Percentiles rank a stretch among this genome's conserved stretches.
Evolutionary conservation across 1,140 invertebrate species (phyloP).

Genomic region (Drosophila gunungcola): DNA sequence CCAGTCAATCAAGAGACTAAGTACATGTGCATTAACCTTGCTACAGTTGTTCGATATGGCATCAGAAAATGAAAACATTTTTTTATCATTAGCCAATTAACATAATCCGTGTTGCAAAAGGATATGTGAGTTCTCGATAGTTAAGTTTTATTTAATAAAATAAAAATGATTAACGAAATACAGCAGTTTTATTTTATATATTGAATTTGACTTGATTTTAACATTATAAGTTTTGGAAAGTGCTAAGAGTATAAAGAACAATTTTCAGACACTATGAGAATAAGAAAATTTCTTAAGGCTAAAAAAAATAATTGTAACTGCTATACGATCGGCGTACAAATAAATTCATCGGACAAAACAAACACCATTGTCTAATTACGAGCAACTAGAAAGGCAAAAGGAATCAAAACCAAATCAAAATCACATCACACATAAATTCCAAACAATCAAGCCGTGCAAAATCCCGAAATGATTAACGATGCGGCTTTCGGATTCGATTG

Average conservation of each 20-base stretch:
- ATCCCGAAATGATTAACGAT: slow-evolving; percentile 61
- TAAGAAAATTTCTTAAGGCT: background rate
- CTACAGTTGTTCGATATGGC: background rate
- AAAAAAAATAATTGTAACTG: slow-evolving; percentile 3
- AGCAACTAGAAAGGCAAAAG: slow-evolving; percentile 19
- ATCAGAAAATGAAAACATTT: no score
- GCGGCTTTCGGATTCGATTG: slow-evolving; percentile 45
- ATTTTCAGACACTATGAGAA: background rate
- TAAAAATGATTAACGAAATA: no score
- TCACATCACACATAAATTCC: slow-evolving; percentile 51
- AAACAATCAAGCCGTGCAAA: slow-evolving; percentile 59
- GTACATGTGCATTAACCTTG: slow-evolving; percentile 8
- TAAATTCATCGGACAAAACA: background rate
- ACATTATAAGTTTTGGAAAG: no score
- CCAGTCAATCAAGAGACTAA: slow-evolving; percentile 26
- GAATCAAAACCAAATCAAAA: slow-evolving; percentile 54
- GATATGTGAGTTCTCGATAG: background rate
- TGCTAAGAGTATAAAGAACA: no score
- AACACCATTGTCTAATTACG: slow-evolving; percentile 3
- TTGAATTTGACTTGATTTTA: no score
- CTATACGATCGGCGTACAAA: background rate
- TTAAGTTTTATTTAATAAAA: background rate
- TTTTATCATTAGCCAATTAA: no score
- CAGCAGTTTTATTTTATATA: background rate
- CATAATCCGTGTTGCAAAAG: background rate